phyloP scores from a whole-genome alignment of 2,797 vertebrate species.

The Cyclura pinguis region DNA sequence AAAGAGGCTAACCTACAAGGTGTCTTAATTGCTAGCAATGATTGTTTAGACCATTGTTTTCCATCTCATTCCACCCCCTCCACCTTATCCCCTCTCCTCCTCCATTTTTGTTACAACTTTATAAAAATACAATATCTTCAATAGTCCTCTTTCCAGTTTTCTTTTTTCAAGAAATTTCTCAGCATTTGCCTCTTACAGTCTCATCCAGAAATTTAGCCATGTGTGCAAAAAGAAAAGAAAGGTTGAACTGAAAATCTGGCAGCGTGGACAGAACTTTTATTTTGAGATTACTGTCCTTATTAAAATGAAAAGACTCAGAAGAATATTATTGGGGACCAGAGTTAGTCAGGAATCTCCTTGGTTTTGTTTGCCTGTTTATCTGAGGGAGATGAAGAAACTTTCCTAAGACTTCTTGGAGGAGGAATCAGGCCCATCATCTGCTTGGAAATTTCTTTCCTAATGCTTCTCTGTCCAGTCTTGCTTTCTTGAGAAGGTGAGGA shows the following conservation, averaged over 20 bases:
- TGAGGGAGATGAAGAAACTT: background rate
- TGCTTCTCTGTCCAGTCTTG: constrained; percentile 28
- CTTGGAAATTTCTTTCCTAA: constrained; percentile 23
- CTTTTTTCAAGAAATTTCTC: background rate
- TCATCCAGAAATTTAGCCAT: background rate
- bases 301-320: constrained; percentile 3
- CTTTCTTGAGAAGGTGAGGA: background rate
- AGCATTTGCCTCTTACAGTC: background rate
- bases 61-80: constrained; percentile 7
- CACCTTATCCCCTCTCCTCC: background rate
- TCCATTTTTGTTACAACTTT: background rate
- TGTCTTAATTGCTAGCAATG: background rate
- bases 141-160: background rate
- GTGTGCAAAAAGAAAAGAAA: background rate
- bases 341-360: background rate
- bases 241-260: background rate
- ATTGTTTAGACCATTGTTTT: background rate
- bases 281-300: constrained; percentile 52
- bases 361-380: constrained; percentile 4
- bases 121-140: background rate
- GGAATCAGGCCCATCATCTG: background rate
- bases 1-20: background rate
- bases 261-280: background rate
- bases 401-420: background rate
- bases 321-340: background rate